A percentile compares a stretch with the other conserved stretches of the same genome.
These are phyloP conservation scores for Drepana arcuata DNA, from an alignment of 1,140 invertebrate genomes.

Conservation along the genomic window DNA sequence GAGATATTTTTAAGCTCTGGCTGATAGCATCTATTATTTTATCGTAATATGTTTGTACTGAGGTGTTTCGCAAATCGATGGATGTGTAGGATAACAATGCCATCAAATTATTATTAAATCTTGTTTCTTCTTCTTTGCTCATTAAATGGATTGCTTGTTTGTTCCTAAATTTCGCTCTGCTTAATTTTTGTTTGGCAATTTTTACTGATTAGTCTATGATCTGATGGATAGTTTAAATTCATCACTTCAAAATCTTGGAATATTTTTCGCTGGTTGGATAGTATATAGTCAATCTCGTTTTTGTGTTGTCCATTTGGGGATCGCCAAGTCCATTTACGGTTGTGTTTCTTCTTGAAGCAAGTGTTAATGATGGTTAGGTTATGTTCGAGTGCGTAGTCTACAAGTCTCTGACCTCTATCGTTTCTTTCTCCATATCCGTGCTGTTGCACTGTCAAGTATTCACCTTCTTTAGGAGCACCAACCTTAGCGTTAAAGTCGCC, in stretches of 20 bases:
- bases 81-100: background rate
- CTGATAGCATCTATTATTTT: background rate
- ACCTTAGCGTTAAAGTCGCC: background rate
- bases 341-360: background rate
- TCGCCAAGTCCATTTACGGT: background rate
- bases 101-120: background rate
- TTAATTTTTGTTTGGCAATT: background rate
- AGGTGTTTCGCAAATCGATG: background rate
- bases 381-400: constrained; percentile 1
- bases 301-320: background rate
- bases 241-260: background rate
- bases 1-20: background rate
- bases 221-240: background rate
- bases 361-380: background rate
- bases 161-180: background rate
- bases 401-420: constrained; percentile 1
- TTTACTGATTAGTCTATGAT: background rate
- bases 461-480: background rate
- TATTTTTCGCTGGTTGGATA: background rate
- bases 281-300: constrained; percentile 1
- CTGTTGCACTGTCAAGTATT: background rate
- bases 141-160: background rate
- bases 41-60: background rate
- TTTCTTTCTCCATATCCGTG: background rate
- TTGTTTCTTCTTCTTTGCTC: background rate